Base-by-base conservation (phyloP, 2,888 invertebrate species). In the Acronicta aceris region DNA sequence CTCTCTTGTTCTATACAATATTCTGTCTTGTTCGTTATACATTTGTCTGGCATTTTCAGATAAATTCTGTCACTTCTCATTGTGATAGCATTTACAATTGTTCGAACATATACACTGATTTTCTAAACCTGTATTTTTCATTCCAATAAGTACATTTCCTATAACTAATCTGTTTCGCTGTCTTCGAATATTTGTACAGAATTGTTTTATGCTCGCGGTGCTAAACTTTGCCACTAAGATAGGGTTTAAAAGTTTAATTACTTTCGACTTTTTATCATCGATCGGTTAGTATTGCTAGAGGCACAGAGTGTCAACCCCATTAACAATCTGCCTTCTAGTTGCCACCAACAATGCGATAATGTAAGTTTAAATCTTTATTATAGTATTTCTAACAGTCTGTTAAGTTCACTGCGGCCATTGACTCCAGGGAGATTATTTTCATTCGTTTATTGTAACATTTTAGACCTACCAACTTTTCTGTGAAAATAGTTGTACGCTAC, bases 201-300 rank as follows among this genome's bases (percentile, higher is more conserved):
- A 69, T 59, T 57, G 45, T 69, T 65, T 67, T 61, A 65, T 55
- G 59, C 75, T 74, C 73, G 76, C 79, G 87, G 87, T 87, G 87
- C 86, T 86, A 85, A 79, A 70, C 72, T 83, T 84, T 72, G 85
- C 83, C 84, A 85, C 70, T 85, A 84, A 78, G 74, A 65, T 68
- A 70, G 55, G 60, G 46, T 63, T 54, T 59, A 36, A 62, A 62
- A 38, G 38, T 38, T 38, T 57, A 2, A 33, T 12, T 12, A 65
- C 61, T 55, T 63, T 58, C 42, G 53, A 63, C 61, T 56, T 64
- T 25, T 56, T 67, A 64, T 67, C 68, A 79, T 75, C 63, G 52
- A 55, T 79, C 71, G 70, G 70, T 79, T 80, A 81, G 79, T 78
- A 68, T 74, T 75, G 82, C 80, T 85, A 81, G 81, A 68, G 81